Conservation (phyloP, 2,797 vertebrate species). For the Adrianichthys oophorus region DNA sequence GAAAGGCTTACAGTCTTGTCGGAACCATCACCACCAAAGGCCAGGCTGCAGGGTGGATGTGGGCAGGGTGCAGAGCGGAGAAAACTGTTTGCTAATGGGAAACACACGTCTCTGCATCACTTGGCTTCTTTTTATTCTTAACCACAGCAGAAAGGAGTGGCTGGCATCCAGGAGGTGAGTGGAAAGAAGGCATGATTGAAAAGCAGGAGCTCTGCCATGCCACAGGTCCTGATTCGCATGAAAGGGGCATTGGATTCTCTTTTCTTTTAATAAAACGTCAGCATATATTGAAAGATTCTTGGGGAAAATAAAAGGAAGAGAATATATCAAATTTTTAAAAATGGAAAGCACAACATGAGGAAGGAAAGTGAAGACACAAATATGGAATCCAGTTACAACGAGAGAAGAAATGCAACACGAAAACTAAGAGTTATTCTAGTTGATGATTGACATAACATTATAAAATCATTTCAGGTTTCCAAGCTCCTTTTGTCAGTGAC, state of each 20-base stretch:
- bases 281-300: constrained; percentile 22
- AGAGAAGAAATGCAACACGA: no score
- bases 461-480: no score
- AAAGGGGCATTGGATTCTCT: constrained; percentile 42
- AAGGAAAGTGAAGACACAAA: constrained; percentile 6
- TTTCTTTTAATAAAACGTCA: constrained; percentile 30
- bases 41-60: constrained; percentile 45
- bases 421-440: no score
- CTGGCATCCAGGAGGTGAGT: constrained; percentile 50
- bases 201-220: constrained; percentile 52
- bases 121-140: constrained; percentile 47
- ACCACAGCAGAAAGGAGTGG: constrained; percentile 51
- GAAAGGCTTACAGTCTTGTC: constrained; percentile 59
- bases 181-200: constrained; percentile 55
- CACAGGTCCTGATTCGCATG: constrained; percentile 39
- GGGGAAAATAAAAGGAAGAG: not conserved
- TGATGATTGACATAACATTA: no score
- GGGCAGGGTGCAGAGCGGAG: constrained; percentile 49
- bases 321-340: not conserved
- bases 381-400: not conserved
- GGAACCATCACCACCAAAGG: constrained; percentile 37
- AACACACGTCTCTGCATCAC: constrained; percentile 72
- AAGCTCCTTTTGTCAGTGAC: no score
- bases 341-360: not conserved
- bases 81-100: constrained; percentile 74